phyloP scores from a whole-genome alignment of 2,797 vertebrate species.

The Phoxinus dragarum region DNA sequence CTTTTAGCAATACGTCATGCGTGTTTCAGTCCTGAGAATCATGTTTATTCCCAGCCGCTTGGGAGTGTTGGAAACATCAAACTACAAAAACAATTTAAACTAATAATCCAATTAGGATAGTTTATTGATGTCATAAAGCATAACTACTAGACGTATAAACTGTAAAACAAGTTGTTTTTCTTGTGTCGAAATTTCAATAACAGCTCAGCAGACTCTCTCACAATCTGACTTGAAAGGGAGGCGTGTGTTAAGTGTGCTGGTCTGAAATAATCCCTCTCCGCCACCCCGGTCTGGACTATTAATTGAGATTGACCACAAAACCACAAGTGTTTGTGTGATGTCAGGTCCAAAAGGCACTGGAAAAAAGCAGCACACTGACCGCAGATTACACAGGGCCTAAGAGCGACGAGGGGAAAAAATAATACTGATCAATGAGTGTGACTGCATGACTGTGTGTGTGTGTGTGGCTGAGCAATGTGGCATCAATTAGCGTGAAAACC shows the following conservation, averaged over 20 bases:
- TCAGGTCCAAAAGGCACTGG: conserved; percentile 81
- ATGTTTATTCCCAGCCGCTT: conserved; percentile 54
- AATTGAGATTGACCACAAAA: conserved; percentile 81
- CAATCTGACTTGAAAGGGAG: conserved; percentile 70
- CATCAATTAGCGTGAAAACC: conserved; percentile 60
- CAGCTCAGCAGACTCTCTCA: conserved; percentile 65
- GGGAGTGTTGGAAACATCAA: conserved; percentile 55
- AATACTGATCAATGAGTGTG: conserved; percentile 60
- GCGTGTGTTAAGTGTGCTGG: conserved; percentile 80
- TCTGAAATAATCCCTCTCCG: conserved; percentile 79
- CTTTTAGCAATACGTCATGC: conserved; percentile 38
- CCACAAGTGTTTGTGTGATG: conserved; percentile 79
- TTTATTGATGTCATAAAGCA: conserved; percentile 69
- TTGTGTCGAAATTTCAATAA: conserved; percentile 61
- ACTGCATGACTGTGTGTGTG: conserved; percentile 52
- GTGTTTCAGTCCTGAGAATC: conserved; percentile 25
- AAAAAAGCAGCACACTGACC: conserved; percentile 83
- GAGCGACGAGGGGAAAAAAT: conserved; percentile 72
- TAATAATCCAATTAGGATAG: conserved; percentile 67
- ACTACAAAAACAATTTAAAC: conserved; percentile 64
- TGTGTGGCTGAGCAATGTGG: conserved; percentile 57
- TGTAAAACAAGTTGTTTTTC: conserved; percentile 67
- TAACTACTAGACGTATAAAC: conserved; percentile 64
- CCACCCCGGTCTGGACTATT: conserved; percentile 78
- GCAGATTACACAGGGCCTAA: conserved; percentile 79